A percentile compares a stretch with the other conserved stretches of the same genome.
Conservation (phyloP, 2,888 invertebrate species). For the Pristionchus fissidentatus region DNA sequence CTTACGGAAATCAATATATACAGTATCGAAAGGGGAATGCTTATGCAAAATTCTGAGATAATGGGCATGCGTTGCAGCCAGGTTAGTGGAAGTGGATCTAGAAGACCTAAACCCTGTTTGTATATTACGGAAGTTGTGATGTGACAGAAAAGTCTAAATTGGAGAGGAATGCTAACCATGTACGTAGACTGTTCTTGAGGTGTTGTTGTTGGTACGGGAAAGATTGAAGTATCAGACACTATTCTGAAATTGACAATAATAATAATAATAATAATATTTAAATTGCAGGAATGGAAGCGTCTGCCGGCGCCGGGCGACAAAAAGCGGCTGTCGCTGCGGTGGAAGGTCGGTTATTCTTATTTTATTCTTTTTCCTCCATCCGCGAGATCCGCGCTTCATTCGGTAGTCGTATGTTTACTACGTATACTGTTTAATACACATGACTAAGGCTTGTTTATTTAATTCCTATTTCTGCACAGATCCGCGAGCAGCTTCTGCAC, state of each 20-base stretch:
- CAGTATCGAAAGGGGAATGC: no score
- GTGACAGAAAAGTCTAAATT: no score
- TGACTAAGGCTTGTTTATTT: background rate
- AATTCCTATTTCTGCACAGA: background rate
- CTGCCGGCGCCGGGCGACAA: constrained; percentile 69
- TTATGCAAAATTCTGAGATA: no score
- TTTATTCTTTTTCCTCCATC: background rate
- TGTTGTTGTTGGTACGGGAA: no score
- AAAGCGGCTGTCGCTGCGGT: constrained; percentile 66
- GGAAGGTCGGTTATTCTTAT: constrained; percentile 62
- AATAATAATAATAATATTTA: background rate
- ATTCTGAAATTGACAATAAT: background rate
- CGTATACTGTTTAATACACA: background rate
- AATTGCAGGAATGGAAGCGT: constrained; percentile 67
- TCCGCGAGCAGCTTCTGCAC: constrained; percentile 43
- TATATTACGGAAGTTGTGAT: no score
- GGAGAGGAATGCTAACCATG: no score
- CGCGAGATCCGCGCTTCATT: background rate
- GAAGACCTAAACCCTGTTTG: background rate
- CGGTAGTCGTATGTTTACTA: background rate
- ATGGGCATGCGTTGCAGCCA: no score
- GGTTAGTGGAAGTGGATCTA: no score
- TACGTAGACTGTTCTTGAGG: no score
- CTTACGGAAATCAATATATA: no score
- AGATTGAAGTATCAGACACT: no score